A percentile compares a stretch with the other conserved stretches of the same genome.
phyloP scores from a whole-genome alignment of 2,113 vertebrate species.

The Callipepla californica region DNA sequence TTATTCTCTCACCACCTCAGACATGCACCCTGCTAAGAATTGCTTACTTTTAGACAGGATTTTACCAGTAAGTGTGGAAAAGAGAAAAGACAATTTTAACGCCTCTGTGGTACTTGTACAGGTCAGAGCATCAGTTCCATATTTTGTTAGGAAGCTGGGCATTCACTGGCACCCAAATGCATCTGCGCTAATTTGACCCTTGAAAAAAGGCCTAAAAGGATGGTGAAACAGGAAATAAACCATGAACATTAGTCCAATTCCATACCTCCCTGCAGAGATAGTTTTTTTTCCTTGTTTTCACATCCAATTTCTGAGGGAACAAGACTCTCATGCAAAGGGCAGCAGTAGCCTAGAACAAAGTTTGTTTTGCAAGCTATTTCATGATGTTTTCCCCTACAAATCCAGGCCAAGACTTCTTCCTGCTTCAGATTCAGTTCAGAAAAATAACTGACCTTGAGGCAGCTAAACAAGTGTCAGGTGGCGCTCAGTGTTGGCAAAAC shows the following conservation, averaged over 20 bases:
- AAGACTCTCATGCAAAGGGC: not conserved
- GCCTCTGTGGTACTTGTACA: fast-evolving
- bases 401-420: not conserved
- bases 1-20: not conserved
- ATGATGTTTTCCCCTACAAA: not conserved
- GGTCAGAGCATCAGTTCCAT: fast-evolving
- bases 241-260: not conserved
- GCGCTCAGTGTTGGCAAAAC: not conserved
- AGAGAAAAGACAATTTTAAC: not conserved
- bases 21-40: not conserved
- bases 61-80: not conserved
- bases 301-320: not conserved
- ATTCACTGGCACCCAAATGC: fast-evolving
- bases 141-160: not conserved
- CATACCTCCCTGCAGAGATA: too few relatives aligned
- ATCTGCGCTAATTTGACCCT: not conserved
- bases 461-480: not conserved
- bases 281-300: not conserved
- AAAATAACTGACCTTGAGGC: not conserved
- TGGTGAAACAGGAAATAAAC: not conserved
- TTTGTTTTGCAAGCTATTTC: not conserved
- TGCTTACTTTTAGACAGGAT: not conserved
- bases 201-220: not conserved
- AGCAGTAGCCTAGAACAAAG: not conserved
- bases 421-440: not conserved